Base-by-base conservation (phyloP, 2,888 invertebrate species). In the Minunthozetes semirufus region DNA sequence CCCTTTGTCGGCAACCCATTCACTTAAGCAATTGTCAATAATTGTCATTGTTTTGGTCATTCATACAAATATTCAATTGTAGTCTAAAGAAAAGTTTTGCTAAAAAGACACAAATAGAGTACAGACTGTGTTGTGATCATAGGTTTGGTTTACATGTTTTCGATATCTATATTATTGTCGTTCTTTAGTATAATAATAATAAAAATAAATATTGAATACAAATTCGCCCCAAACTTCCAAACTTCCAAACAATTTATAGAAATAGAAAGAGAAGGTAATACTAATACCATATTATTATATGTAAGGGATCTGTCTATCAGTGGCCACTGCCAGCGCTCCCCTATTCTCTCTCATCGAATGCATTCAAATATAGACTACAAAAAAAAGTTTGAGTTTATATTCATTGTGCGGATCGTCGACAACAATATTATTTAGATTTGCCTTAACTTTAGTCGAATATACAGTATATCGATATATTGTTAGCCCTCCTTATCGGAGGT, bases 141-240 rank as follows among this genome's bases (percentile, higher is more conserved):
- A 50, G 50, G 42, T 27, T 59, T n/a, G 11, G 33, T 63, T 33
- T 63, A 63, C 63, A 63, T 63, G 63, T 63, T 63, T 63, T 63
- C n/a, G 33, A 38, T 38, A 19, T 63, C 15, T 38, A 33, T 22
- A 27, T 33, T 22, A 27, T 33, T 63, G 1, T 38, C 27, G n/a
- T 38, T 29, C 15, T 13, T 63, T 27, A 63, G 38, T 17, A 29
- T 25, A 19, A 59, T 63, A 29, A 63, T 63, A 63, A 63, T 63
- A 63, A 63, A 63, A 63, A 63, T 63, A 63, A 63, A 63, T 63
- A 63, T 63, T 63, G 33, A 63, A 63, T 63, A 63, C 63, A 63
- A 63, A 63, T 33, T 63, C 33, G 63, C 63, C 63, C 63, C 63
- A 63, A 63, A 63, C 38, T 63, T 38, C 63, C 63, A 63, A 63